These are phyloP conservation scores for Lytechinus variegatus DNA, from an alignment of 35 echinoderm and acorn worm genomes.

Conservation along the genomic window DNA sequence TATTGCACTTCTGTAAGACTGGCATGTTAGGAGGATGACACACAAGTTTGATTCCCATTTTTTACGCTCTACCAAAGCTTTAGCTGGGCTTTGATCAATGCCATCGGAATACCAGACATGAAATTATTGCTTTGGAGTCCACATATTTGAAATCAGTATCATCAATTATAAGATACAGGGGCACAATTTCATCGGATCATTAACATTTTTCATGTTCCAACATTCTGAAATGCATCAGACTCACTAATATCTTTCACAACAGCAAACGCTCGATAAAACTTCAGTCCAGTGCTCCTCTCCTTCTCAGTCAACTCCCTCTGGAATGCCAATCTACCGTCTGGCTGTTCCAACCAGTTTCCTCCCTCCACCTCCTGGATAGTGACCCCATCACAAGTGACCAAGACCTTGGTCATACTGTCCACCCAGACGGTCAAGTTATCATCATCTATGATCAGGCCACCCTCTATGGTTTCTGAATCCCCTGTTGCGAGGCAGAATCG, in stretches of 20 bases:
- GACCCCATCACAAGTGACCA: slow-evolving; percentile 61
- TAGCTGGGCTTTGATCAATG: too few species aligned
- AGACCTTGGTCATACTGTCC: slow-evolving; percentile 30
- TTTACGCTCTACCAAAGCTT: too few species aligned
- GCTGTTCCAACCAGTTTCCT: slow-evolving; percentile 68
- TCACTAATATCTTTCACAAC: slow-evolving; percentile 66
- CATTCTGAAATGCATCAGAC: background rate
- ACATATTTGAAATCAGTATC: too few species aligned
- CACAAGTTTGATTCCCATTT: too few species aligned
- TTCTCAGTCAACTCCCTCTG: slow-evolving; percentile 69
- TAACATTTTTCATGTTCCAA: background rate
- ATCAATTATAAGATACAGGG: too few species aligned
- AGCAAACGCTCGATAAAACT: slow-evolving; percentile 71
- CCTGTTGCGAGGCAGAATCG: slow-evolving; percentile 70
- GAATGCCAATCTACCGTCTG: slow-evolving; percentile 82
- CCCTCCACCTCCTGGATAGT: slow-evolving; percentile 43
- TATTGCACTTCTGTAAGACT: too few species aligned
- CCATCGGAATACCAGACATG: too few species aligned
- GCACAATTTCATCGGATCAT: too few species aligned
- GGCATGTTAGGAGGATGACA: too few species aligned
- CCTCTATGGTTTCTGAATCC: slow-evolving; percentile 22
- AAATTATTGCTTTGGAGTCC: too few species aligned
- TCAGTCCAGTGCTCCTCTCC: slow-evolving; percentile 76
- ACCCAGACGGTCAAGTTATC: slow-evolving; percentile 71
- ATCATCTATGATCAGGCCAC: slow-evolving; percentile 46